Percentiles rank a stretch among this genome's conserved stretches.
These are phyloP conservation scores for Orchestia grillus DNA, from an alignment of 1,140 invertebrate genomes.

Conservation along the genomic window DNA sequence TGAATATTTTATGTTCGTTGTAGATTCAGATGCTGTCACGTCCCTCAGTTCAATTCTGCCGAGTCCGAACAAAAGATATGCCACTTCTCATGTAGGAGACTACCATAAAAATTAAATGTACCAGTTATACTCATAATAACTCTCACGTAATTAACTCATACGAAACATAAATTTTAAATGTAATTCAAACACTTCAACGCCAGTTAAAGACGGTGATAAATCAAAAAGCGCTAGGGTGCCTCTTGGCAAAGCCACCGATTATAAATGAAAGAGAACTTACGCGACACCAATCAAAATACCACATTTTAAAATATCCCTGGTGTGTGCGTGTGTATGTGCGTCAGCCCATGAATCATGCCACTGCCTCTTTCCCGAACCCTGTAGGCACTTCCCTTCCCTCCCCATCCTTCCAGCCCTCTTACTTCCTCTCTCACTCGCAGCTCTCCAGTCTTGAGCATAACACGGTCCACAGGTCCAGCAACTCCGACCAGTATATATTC, in stretches of 20 bases:
- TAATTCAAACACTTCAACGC: background rate
- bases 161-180: background rate
- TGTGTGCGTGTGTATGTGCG: conserved; percentile 53
- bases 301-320: conserved; percentile 44
- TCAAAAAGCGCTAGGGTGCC: background rate
- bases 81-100: background rate
- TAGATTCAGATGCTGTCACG: conserved; percentile 30
- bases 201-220: background rate
- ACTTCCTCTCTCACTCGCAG: conserved; percentile 31
- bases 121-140: background rate
- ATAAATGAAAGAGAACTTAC: background rate
- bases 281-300: background rate
- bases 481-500: background rate
- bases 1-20: conserved; percentile 20
- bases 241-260: background rate
- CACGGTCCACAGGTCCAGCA: background rate
- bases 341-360: conserved; percentile 52
- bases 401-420: conserved; percentile 7
- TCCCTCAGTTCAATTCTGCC: conserved; percentile 35
- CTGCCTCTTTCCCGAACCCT: conserved; percentile 30
- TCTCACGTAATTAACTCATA: background rate
- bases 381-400: background rate
- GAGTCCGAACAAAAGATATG: background rate
- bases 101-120: background rate
- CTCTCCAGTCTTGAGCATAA: background rate